These are phyloP conservation scores for Netelia inedita DNA, from an alignment of 2,888 invertebrate species.

Conservation along the genomic window DNA sequence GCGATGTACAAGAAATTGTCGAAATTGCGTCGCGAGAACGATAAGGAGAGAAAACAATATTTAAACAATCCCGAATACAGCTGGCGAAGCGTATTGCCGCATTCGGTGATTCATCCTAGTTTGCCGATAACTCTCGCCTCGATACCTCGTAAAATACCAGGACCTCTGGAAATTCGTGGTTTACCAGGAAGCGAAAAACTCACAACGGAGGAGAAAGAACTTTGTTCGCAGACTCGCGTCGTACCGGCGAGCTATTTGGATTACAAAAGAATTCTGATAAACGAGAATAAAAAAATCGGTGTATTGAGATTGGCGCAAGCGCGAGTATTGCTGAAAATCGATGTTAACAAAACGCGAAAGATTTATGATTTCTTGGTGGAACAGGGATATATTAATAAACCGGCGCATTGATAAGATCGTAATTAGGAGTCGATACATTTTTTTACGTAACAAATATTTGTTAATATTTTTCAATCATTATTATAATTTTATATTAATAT, in stretches of 20 bases:
- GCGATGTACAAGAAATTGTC: constrained; percentile 89
- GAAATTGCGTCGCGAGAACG: constrained; percentile 87
- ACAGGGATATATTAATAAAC: constrained; percentile 90
- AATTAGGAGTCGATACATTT: neutral
- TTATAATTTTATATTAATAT: constrained; percentile 34
- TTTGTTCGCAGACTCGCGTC: constrained; percentile 92
- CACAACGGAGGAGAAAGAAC: constrained; percentile 89
- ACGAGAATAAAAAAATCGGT: constrained; percentile 92
- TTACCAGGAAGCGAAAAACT: constrained; percentile 92
- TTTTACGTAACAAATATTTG: constrained; percentile 8
- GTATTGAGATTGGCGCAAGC: constrained; percentile 93
- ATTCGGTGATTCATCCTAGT: constrained; percentile 65
- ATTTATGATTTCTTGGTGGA: constrained; percentile 92
- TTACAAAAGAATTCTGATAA: constrained; percentile 90
- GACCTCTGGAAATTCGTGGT: constrained; percentile 89
- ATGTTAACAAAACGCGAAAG: constrained; percentile 96
- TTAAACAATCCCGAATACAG: constrained; percentile 81
- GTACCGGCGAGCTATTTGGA: constrained; percentile 92
- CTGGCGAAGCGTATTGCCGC: constrained; percentile 77
- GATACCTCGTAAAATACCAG: constrained; percentile 81
- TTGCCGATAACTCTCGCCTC: constrained; percentile 70
- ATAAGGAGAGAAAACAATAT: constrained; percentile 85
- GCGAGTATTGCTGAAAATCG: constrained; percentile 94
- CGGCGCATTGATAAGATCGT: constrained; percentile 75
- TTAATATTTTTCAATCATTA: neutral